Evolutionary conservation across 2,888 invertebrate species (phyloP).

Genomic region (Acleris emargana): DNA sequence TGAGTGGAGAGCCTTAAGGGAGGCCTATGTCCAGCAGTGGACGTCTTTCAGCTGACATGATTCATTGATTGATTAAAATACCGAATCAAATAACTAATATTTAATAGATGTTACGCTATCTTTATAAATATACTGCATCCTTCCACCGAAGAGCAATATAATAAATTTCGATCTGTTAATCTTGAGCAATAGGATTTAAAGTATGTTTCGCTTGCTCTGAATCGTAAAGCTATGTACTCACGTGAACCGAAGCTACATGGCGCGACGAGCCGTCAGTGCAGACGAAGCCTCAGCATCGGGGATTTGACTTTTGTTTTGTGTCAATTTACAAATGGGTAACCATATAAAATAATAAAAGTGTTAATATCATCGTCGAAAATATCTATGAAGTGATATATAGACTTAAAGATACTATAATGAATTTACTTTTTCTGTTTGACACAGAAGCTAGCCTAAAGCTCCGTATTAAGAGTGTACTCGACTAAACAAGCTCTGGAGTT

Average conservation of each 20-base stretch:
- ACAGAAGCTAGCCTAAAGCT: conserved; percentile 9
- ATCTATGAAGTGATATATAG: conserved; percentile 44
- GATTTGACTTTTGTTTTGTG: conserved; percentile 83
- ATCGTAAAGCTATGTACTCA: conserved; percentile 73
- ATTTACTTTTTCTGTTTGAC: conserved; percentile 24
- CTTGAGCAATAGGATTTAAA: background rate
- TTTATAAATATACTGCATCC: background rate
- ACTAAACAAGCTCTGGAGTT: background rate
- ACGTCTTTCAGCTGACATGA: too few species aligned
- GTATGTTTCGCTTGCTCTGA: conserved; percentile 6
- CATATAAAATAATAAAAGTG: conserved; percentile 84
- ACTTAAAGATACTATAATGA: conserved; percentile 34
- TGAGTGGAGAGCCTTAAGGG: too few species aligned
- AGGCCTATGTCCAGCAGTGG: too few species aligned
- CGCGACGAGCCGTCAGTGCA: conserved; percentile 54
- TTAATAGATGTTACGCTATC: too few species aligned
- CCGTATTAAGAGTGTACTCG: background rate
- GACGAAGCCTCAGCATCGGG: conserved; percentile 64
- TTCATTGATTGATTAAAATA: too few species aligned
- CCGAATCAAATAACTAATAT: too few species aligned
- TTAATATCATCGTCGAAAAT: conserved; percentile 82
- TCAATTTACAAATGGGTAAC: conserved; percentile 83
- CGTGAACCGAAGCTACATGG: conserved; percentile 57
- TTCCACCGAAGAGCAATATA: background rate
- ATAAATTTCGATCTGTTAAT: background rate